Evolutionary conservation across 1,140 invertebrate species (phyloP).

Genomic region (Argopecten irradians): DNA sequence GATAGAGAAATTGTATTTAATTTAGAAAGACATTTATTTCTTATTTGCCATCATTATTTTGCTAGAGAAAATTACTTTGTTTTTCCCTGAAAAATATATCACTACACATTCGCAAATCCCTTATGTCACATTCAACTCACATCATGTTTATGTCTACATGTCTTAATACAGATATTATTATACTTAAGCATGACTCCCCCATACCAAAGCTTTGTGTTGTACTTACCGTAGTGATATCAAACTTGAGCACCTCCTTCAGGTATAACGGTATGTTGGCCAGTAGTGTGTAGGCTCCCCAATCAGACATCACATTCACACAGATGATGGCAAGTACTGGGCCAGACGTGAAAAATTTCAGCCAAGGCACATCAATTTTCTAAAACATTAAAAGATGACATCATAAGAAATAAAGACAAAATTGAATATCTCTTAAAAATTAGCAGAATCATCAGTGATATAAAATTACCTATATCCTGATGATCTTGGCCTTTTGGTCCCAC

Average conservation of each 20-base stretch:
- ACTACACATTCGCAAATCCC: no score
- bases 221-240: slow-evolving; percentile 75
- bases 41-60: no score
- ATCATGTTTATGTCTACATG: no score
- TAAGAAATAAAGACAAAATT: not conserved
- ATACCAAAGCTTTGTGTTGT: not conserved
- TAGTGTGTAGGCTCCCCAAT: slow-evolving; percentile 97
- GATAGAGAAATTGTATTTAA: no score
- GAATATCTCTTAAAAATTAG: not conserved
- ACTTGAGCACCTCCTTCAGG: slow-evolving; percentile 76
- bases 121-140: no score
- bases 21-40: no score
- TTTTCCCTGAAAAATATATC: no score
- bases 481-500: not conserved
- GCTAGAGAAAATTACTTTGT: no score
- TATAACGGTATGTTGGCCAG: slow-evolving; percentile 77
- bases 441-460: not conserved
- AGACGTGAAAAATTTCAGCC: slow-evolving; percentile 94
- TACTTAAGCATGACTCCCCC: not conserved
- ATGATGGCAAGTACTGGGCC: slow-evolving; percentile 99
- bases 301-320: slow-evolving; percentile 98
- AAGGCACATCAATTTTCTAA: slow-evolving; percentile 85
- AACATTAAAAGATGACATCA: slow-evolving; percentile 37
- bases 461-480: not conserved
- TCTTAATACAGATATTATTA: no score